Percentiles rank a stretch among this genome's conserved stretches.
Evolutionary conservation across 1,140 invertebrate species (phyloP).

Genomic region (Dreissena polymorpha): DNA sequence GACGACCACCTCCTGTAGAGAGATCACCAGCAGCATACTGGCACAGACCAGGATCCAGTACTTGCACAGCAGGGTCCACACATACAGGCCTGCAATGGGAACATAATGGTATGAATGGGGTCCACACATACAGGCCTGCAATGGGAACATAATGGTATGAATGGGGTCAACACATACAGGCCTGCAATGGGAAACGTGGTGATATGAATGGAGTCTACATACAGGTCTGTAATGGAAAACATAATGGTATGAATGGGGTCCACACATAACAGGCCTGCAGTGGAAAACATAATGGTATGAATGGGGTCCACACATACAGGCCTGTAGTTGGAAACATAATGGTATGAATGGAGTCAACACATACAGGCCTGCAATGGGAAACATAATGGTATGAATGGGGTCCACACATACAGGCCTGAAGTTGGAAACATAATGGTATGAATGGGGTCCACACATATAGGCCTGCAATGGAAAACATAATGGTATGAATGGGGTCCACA

Average conservation of each 20-base stretch:
- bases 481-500: too few species aligned
- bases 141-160: not conserved
- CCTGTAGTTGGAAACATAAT: too few species aligned
- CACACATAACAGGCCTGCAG: not conserved
- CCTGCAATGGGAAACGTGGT: not conserved
- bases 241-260: not conserved
- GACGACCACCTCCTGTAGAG: slow-evolving; percentile 90
- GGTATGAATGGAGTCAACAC: too few species aligned
- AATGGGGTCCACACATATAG: too few species aligned
- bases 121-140: not conserved
- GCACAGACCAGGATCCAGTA: slow-evolving; percentile 98
- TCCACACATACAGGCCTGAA: too few species aligned
- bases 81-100: slow-evolving; percentile 74
- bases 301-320: too few species aligned
- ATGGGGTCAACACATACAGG: too few species aligned
- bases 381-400: too few species aligned
- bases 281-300: not conserved
- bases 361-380: too few species aligned
- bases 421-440: too few species aligned
- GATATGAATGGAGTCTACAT: not conserved
- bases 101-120: not conserved
- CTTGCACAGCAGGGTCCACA: slow-evolving; percentile 89
- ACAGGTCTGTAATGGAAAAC: not conserved
- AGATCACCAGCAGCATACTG: slow-evolving; percentile 95
- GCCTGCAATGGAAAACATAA: too few species aligned